These are phyloP conservation scores for Leptodirus hochenwartii DNA, from an alignment of 2,888 invertebrate species.

Conservation along the genomic window DNA sequence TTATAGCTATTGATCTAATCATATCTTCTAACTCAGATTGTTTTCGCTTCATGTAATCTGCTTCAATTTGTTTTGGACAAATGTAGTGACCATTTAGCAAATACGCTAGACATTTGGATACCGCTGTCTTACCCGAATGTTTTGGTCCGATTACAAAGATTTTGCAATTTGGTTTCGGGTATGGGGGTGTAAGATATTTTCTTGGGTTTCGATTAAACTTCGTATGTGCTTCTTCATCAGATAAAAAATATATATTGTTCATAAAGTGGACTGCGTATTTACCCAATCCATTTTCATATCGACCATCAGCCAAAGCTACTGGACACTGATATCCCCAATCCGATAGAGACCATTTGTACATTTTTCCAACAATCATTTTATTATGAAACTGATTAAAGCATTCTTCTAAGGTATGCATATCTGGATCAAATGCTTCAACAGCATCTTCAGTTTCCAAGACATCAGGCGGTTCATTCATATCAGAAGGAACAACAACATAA, in stretches of 20 bases:
- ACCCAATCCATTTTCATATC: conserved; percentile 29
- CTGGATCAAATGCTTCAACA: conserved; percentile 13
- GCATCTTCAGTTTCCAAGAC: background rate
- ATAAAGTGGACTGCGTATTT: conserved; percentile 39
- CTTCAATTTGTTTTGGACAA: conserved; percentile 13
- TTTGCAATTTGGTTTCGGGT: conserved; percentile 39
- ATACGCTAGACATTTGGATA: conserved; percentile 35
- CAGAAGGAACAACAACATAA: conserved; percentile 21
- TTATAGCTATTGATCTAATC: conserved; percentile 14
- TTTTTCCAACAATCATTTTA: conserved; percentile 18
- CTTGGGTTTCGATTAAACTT: conserved; percentile 42
- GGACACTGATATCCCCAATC: conserved; percentile 44
- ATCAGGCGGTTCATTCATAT: conserved; percentile 14
- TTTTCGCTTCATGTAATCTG: conserved; percentile 12
- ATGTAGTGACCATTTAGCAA: conserved; percentile 25
- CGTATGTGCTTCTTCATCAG: conserved; percentile 31
- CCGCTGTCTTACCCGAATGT: conserved; percentile 37
- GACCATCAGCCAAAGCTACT: conserved; percentile 39
- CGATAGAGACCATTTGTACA: conserved; percentile 31
- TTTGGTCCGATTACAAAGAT: conserved; percentile 41
- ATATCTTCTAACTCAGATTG: conserved; percentile 11
- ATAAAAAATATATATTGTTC: conserved; percentile 40
- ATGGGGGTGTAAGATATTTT: conserved; percentile 35
- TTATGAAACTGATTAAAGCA: conserved; percentile 20
- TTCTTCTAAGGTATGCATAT: conserved; percentile 18